Evolutionary conservation across 2,797 vertebrate species (phyloP).

Genomic region (Jordanella pulchra): DNA sequence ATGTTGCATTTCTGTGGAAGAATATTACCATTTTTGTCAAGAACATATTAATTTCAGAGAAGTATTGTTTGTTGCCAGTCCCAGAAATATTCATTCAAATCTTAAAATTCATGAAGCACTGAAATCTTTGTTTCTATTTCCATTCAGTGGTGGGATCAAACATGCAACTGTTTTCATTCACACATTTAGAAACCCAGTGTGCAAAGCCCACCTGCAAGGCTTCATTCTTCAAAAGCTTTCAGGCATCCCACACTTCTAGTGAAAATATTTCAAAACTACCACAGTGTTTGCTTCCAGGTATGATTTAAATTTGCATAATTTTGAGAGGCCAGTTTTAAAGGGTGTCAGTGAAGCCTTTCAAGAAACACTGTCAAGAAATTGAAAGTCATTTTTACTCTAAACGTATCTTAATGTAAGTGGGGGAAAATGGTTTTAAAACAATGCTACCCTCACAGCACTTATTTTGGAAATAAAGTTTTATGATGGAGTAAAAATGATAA

Average conservation of each 20-base stretch:
- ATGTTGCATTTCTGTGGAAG: neutral
- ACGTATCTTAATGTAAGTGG: neutral
- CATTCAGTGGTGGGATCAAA: neutral
- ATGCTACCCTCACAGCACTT: neutral
- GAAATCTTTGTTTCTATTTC: neutral
- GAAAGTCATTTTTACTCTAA: neutral
- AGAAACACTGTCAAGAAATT: neutral
- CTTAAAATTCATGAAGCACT: neutral
- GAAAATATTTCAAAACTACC: constrained; percentile 13
- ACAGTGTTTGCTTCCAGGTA: neutral
- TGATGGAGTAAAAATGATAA: neutral
- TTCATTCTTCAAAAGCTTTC: constrained; percentile 17
- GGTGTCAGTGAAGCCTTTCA: neutral
- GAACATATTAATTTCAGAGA: neutral
- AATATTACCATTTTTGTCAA: neutral
- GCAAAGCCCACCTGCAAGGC: constrained; percentile 2
- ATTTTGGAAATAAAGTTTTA: neutral
- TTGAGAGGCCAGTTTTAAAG: constrained; percentile 9
- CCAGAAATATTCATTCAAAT: neutral
- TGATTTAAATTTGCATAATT: constrained; percentile 17
- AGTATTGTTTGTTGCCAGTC: neutral
- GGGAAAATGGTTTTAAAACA: no score
- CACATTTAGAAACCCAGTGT: neutral
- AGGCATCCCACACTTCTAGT: constrained; percentile 1
- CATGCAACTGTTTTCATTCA: neutral